phyloP scores from a whole-genome alignment of 2,113 vertebrate genomes.

The Gnathonemus echidnorhynchus region DNA sequence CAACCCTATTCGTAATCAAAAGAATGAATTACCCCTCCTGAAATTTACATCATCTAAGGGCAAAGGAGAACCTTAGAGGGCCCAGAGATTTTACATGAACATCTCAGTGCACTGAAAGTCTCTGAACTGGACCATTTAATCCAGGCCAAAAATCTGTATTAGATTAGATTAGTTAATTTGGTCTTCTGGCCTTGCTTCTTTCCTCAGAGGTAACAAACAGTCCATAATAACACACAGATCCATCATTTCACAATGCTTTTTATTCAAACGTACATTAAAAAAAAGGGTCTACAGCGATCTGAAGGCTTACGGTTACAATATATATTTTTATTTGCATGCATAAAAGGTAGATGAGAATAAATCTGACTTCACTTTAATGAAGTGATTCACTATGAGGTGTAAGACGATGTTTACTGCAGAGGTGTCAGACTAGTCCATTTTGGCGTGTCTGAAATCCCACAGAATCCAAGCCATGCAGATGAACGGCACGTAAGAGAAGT shows the following conservation, averaged over 20 bases:
- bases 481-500: neutral
- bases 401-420: neutral
- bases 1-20: neutral
- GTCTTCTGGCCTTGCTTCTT: neutral
- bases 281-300: neutral
- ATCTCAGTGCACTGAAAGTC: neutral
- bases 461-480: neutral
- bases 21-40: neutral
- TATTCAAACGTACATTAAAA: slow-evolving; percentile 7
- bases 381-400: neutral
- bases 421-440: neutral
- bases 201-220: neutral
- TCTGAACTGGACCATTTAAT: neutral
- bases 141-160: neutral
- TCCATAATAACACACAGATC: slow-evolving; percentile 9
- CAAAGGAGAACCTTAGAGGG: neutral
- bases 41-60: neutral
- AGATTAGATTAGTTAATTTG: neutral
- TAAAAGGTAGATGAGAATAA: neutral
- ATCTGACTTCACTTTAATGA: neutral
- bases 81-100: neutral
- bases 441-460: neutral
- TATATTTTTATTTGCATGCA: neutral
- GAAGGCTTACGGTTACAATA: neutral
- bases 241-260: slow-evolving; percentile 2